A percentile compares a stretch with the other conserved stretches of the same genome.
Evolutionary conservation across 2,888 invertebrate species (phyloP).

Genomic region (Drosophila ustulata): DNA sequence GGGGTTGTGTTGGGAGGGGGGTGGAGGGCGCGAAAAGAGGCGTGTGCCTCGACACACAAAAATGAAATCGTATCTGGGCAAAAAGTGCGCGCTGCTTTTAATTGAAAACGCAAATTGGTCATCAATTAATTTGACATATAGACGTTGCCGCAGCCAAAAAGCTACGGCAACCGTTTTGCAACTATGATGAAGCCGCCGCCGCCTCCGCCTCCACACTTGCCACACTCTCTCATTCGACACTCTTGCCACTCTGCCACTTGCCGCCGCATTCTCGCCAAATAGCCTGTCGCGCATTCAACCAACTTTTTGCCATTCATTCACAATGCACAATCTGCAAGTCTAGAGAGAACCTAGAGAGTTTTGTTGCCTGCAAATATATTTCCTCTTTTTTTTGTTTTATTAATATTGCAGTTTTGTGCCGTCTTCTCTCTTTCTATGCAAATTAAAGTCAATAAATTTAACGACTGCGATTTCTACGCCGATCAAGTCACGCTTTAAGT

Average conservation of each 20-base stretch:
- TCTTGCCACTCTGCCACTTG: not conserved
- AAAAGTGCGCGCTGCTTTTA: constrained; percentile 71
- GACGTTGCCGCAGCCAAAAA: constrained; percentile 51
- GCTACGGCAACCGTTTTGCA: constrained; percentile 53
- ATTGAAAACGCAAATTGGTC: constrained; percentile 79
- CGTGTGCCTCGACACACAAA: constrained; percentile 47
- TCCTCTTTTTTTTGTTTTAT: not conserved
- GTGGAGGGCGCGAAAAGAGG: constrained; percentile 40
- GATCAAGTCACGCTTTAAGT: too few species aligned
- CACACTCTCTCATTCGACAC: not conserved
- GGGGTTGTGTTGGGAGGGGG: too few species aligned
- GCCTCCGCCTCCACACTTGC: constrained; percentile 5
- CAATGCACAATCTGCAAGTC: constrained; percentile 4
- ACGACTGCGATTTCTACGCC: too few species aligned
- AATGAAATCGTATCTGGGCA: constrained; percentile 69
- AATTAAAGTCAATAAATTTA: too few species aligned
- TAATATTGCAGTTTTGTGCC: not conserved
- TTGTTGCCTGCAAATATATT: not conserved
- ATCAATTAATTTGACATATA: constrained; percentile 79
- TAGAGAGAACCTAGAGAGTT: not conserved
- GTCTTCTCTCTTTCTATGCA: too few species aligned
- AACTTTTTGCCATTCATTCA: constrained; percentile 8
- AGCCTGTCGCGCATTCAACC: not conserved
- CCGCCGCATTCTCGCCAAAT: not conserved
- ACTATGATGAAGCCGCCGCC: constrained; percentile 35